Percentiles rank a stretch among this genome's conserved stretches.
Conservation (phyloP, 2,888 invertebrate genomes). For the Parascotia fuliginaria region DNA sequence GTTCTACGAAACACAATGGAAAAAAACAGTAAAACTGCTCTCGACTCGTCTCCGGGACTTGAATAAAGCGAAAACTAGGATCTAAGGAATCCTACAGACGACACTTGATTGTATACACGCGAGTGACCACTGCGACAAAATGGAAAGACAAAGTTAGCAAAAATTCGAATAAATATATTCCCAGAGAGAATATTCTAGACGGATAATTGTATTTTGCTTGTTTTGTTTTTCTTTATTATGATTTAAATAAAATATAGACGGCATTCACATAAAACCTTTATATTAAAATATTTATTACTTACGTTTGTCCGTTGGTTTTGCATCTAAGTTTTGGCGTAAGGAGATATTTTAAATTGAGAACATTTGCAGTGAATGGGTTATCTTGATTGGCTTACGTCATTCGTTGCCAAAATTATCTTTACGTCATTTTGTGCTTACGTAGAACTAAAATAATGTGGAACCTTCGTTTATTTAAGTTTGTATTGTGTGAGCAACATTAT, state of each 20-base stretch:
- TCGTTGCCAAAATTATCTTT: conserved; percentile 22
- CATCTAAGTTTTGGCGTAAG: background rate
- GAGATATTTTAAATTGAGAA: conserved; percentile 17
- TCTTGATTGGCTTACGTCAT: conserved; percentile 30
- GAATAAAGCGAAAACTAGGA: conserved; percentile 51
- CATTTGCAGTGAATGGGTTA: conserved; percentile 17
- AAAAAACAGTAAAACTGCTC: conserved; percentile 41
- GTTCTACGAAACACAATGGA: conserved; percentile 41
- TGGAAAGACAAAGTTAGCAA: conserved; percentile 25
- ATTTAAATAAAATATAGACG: background rate
- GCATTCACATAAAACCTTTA: background rate
- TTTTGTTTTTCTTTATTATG: too few relatives aligned
- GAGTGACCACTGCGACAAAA: conserved; percentile 51
- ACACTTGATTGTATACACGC: conserved; percentile 57
- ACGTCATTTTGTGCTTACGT: conserved; percentile 20
- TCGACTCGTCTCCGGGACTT: conserved; percentile 46
- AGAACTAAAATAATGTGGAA: background rate
- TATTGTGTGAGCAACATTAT: background rate
- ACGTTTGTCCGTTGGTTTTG: background rate
- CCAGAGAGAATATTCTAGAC: conserved; percentile 1
- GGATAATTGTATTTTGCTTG: conserved; percentile 5
- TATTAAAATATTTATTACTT: background rate
- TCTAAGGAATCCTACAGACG: conserved; percentile 49
- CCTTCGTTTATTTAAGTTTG: background rate
- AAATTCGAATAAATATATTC: conserved; percentile 20